Evolutionary conservation across 2,888 invertebrate genomes (phyloP), one percentile per base, ranked within the genome.

Genomic region (Acrobasis suavella): DNA sequence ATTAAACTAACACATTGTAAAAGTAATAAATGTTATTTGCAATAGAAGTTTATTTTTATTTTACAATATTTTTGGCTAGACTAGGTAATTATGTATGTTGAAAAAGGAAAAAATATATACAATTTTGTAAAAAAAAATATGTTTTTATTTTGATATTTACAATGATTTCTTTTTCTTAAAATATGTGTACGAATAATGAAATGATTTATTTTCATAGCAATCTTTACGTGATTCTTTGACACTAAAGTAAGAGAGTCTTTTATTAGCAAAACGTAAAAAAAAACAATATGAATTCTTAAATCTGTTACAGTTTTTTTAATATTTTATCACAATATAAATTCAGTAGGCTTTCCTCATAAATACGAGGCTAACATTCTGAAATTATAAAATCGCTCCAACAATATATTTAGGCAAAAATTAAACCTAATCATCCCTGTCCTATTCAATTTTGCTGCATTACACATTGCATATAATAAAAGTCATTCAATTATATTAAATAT

Each of bases 361-460:
- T 52, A 66, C 86, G 91, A 91, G 92, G 90, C 88, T 70, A 81
- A 83, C 91, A 79, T 92, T 89, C 91, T 91, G 91, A 91, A 90
- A 84, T 78, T 89, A 91, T 90, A 91, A 73, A 73, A 60, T 67
- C 17, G 38, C 42, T 32, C 42, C 50, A 37, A 51, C n/a, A 39
- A 32, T 39, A 10, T 61, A 51, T 42, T 39, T 55, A 59, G 60
- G 12, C n/a, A 58, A 38, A 16, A 9, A 15, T 22, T 59, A 58
- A 39, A 58, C 39, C 17, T 62, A 62, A 60, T 58, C 65, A 65
- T 71, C 71, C 72, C 72, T 73, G 74, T 72, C 67, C 46, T 68
- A 64, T 68, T 58, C 54, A 59, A 12, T 55, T 66, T 64, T 17
- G 42, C 14, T 60, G 58, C 60, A 37, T 50, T 52, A 60, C 5